phyloP scores from a whole-genome alignment of 2,888 invertebrate species.

The Micropterix aruncella region DNA sequence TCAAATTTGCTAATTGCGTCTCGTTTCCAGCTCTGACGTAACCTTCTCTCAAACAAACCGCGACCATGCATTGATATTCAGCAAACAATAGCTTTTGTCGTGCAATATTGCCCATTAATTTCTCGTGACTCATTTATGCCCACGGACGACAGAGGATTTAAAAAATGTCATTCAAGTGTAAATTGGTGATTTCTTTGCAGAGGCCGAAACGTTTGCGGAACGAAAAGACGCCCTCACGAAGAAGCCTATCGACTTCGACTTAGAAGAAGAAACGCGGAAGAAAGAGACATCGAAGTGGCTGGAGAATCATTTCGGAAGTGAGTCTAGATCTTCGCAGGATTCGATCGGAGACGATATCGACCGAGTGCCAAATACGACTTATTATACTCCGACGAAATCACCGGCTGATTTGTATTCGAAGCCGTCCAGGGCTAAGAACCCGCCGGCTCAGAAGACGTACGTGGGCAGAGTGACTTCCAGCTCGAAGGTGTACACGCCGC shows the following conservation, averaged over 20 bases:
- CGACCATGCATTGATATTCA: too few relatives aligned
- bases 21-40: too few relatives aligned
- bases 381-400: constrained; percentile 26
- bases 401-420: constrained; percentile 16
- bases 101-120: too few relatives aligned
- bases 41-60: too few relatives aligned
- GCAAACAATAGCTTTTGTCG: too few relatives aligned
- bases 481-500: constrained; percentile 37
- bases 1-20: too few relatives aligned
- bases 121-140: too few relatives aligned
- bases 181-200: background rate
- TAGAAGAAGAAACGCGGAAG: constrained; percentile 80
- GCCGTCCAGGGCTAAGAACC: constrained; percentile 16
- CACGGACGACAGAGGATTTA: background rate
- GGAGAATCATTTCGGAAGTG: constrained; percentile 81
- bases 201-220: background rate
- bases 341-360: constrained; percentile 43
- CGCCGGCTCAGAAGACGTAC: constrained; percentile 30
- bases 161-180: background rate
- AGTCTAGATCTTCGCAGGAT: constrained; percentile 62
- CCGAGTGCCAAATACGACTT: constrained; percentile 23
- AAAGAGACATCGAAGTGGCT: constrained; percentile 86
- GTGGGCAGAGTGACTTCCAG: constrained; percentile 34
- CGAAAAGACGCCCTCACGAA: constrained; percentile 65
- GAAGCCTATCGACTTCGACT: constrained; percentile 70